These are phyloP conservation scores for Elgaria multicarinata DNA, from an alignment of 2,113 vertebrate species.

Conservation along the genomic window DNA sequence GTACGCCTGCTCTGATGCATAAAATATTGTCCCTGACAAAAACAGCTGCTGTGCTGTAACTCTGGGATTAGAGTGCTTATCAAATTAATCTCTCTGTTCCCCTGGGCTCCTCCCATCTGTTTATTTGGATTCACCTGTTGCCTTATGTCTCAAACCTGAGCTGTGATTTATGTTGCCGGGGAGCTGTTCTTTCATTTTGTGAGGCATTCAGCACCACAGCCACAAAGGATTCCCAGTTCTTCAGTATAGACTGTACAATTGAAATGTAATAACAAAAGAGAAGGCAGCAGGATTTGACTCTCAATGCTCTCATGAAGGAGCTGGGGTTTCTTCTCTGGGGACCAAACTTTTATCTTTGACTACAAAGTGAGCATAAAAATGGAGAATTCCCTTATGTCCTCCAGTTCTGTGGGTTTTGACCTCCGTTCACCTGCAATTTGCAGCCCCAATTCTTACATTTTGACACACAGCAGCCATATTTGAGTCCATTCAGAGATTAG, in stretches of 20 bases:
- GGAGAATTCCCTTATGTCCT: neutral
- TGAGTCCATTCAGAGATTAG: neutral
- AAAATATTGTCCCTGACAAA: neutral
- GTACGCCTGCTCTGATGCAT: fast-evolving
- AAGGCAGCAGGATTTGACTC: conserved; percentile 24
- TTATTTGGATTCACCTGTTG: conserved; percentile 46
- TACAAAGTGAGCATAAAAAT: neutral
- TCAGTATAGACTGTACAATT: neutral
- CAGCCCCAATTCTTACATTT: neutral
- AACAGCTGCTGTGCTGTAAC: fast-evolving
- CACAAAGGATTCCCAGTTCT: neutral
- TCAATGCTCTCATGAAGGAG: neutral
- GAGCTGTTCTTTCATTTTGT: conserved; percentile 36
- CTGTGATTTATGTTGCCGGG: conserved; percentile 5
- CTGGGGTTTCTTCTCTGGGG: neutral
- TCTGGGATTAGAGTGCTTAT: conserved; percentile 6
- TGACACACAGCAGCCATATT: neutral
- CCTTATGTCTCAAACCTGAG: conserved; percentile 31
- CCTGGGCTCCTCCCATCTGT: neutral
- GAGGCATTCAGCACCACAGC: neutral
- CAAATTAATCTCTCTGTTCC: conserved; percentile 21
- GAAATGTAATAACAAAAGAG: fast-evolving
- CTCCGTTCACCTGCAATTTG: neutral
- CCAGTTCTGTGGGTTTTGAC: neutral
- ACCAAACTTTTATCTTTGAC: conserved; percentile 18